Percentiles rank a stretch among this genome's conserved stretches.
phyloP scores from a whole-genome alignment of 2,113 vertebrate genomes.

The Cyprinodon tularosa region DNA sequence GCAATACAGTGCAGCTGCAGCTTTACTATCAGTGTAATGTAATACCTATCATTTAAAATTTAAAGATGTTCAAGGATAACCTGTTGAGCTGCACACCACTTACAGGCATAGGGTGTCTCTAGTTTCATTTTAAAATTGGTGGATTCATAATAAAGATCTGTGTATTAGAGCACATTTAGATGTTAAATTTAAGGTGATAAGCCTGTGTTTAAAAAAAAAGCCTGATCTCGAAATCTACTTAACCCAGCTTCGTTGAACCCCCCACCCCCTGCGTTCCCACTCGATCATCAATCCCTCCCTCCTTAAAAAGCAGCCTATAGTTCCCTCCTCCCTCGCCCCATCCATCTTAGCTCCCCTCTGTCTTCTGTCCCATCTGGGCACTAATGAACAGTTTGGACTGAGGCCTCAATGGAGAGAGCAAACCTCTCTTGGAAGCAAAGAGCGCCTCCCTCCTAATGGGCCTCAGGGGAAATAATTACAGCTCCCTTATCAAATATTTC shows the following conservation, averaged over 20 bases:
- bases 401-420: constrained; percentile 60
- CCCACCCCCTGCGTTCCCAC: neutral
- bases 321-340: neutral
- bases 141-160: constrained; percentile 8
- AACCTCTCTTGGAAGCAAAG: constrained; percentile 32
- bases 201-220: constrained; percentile 50
- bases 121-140: constrained; percentile 16
- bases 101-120: neutral
- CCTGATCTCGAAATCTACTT: constrained; percentile 62
- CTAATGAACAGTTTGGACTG: constrained; percentile 44
- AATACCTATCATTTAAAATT: constrained; percentile 46
- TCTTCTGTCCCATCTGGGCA: constrained; percentile 54
- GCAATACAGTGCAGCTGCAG: neutral
- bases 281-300: constrained; percentile 15
- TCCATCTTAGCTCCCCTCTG: constrained; percentile 8
- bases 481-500: constrained; percentile 65
- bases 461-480: constrained; percentile 50
- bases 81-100: constrained; percentile 33
- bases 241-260: neutral
- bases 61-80: constrained; percentile 22
- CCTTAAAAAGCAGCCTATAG: neutral
- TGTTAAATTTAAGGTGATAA: constrained; percentile 47
- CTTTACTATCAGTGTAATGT: constrained; percentile 16
- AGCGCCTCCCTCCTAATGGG: constrained; percentile 50
- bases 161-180: constrained; percentile 17